Percentiles rank a stretch among this genome's conserved stretches.
Conservation (phyloP, 2,888 invertebrate genomes). For the Priocnemis perturbator region DNA sequence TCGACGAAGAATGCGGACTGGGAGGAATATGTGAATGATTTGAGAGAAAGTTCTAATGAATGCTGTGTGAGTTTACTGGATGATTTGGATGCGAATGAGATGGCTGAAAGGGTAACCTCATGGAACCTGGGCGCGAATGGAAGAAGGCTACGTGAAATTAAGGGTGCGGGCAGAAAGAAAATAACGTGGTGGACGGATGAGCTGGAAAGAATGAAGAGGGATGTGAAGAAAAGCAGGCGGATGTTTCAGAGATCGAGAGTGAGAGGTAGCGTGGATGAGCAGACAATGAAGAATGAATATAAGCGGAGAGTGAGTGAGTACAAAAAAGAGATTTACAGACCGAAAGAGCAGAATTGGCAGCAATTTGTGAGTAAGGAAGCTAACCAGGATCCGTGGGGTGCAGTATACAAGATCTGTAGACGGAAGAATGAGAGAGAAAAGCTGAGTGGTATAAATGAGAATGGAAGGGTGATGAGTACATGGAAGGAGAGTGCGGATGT, state of each 20-base stretch:
- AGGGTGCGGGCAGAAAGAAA: neutral
- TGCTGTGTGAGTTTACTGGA: neutral
- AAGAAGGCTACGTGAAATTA: neutral
- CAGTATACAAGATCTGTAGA: slow-evolving; percentile 6
- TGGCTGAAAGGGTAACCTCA: neutral
- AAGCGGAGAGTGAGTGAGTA: neutral
- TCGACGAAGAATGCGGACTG: neutral
- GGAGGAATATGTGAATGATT: neutral
- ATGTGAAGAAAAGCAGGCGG: neutral
- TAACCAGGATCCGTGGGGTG: slow-evolving; percentile 11
- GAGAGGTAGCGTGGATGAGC: neutral
- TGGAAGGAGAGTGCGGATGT: neutral
- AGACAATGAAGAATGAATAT: neutral
- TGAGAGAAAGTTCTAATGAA: neutral
- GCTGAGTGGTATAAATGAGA: neutral
- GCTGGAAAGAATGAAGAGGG: neutral
- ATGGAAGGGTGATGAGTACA: neutral
- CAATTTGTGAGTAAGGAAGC: neutral
- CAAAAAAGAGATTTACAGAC: neutral
- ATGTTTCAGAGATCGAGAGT: slow-evolving; percentile 5
- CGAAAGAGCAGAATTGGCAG: slow-evolving; percentile 9
- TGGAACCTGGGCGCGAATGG: slow-evolving; percentile 10
- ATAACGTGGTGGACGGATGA: slow-evolving; percentile 17
- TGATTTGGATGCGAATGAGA: neutral
- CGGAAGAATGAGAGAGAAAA: neutral